Evolutionary conservation across 2,888 invertebrate genomes (phyloP).

Genomic region (Homarus gammarus): DNA sequence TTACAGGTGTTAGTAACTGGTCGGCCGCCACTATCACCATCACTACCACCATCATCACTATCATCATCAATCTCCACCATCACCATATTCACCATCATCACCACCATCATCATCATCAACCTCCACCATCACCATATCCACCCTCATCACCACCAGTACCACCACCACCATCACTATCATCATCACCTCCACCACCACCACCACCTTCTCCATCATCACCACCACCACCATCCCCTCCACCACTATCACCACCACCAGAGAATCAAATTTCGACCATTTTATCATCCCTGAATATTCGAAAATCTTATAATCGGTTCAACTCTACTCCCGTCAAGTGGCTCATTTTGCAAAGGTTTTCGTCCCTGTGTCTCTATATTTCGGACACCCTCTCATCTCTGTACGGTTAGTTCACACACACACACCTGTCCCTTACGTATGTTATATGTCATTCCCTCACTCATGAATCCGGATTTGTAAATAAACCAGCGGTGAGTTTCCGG

Average conservation of each 20-base stretch:
- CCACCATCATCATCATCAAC: too few relatives aligned
- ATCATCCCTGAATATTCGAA: slow-evolving; percentile 47
- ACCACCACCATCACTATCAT: too few relatives aligned
- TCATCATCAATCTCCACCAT: too few relatives aligned
- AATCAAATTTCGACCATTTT: slow-evolving; percentile 50
- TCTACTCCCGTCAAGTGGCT: slow-evolving; percentile 38
- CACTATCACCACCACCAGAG: slow-evolving; percentile 12
- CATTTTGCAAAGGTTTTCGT: slow-evolving; percentile 35
- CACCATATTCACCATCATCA: too few relatives aligned
- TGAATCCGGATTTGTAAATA: neutral
- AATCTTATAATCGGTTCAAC: slow-evolving; percentile 44
- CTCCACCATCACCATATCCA: too few relatives aligned
- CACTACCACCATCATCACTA: too few relatives aligned
- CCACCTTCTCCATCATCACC: too few relatives aligned
- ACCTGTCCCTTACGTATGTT: neutral
- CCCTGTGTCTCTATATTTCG: slow-evolving; percentile 1
- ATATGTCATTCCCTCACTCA: neutral
- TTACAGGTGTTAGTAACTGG: too few relatives aligned
- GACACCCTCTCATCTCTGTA: neutral
- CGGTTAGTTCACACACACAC: neutral
- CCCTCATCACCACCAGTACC: too few relatives aligned
- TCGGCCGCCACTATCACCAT: too few relatives aligned
- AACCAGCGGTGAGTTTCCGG: neutral
- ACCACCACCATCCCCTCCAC: too few relatives aligned
- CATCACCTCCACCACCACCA: too few relatives aligned